These are phyloP conservation scores for Ahaetulla prasina DNA, from an alignment of 2,113 vertebrate species.

Conservation along the genomic window DNA sequence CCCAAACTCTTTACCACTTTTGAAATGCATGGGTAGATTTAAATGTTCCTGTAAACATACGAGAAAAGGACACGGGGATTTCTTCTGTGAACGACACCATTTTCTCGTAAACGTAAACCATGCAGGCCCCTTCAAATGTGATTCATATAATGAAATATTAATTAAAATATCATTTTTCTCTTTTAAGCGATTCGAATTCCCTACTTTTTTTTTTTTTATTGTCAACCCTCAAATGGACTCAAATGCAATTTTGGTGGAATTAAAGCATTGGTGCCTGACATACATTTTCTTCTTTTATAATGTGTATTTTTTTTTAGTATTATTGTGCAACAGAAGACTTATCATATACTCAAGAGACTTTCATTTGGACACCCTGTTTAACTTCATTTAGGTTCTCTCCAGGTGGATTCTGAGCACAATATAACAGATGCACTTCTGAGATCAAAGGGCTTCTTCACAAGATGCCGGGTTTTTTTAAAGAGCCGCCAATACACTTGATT, in stretches of 20 bases:
- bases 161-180: neutral
- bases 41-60: neutral
- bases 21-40: neutral
- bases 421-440: neutral
- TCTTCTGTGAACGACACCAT: neutral
- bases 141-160: neutral
- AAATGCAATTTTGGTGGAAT: neutral
- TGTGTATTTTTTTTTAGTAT: neutral
- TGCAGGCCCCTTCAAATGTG: neutral
- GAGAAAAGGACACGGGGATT: neutral
- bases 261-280: neutral
- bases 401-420: neutral
- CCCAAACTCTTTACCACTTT: neutral
- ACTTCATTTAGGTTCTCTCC: neutral
- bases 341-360: neutral
- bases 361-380: neutral
- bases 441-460: neutral
- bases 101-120: no score
- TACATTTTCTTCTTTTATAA: neutral
- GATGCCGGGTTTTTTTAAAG: neutral
- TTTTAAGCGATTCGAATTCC: neutral
- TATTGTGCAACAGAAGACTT: neutral
- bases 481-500: neutral
- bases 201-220: neutral
- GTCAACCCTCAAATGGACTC: neutral